Base-by-base conservation (phyloP, 1,140 invertebrate species). In the Drosophila kikkawai region DNA sequence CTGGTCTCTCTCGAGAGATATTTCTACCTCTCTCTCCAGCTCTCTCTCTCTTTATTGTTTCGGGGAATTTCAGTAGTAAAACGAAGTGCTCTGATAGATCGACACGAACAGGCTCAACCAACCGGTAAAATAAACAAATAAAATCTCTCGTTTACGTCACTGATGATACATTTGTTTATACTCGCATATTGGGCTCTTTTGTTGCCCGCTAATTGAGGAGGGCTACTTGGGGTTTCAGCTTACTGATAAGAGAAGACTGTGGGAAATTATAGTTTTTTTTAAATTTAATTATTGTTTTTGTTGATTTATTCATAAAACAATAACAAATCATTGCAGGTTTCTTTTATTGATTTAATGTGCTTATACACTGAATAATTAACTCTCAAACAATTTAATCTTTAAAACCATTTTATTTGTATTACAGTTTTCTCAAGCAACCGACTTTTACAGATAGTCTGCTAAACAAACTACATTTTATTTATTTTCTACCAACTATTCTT, bases 11-110 rank as follows among this genome's bases (percentile, higher is more conserved):
- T 8, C 7, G 6, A 29, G 19, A 55, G 51, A 22, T 22, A 55
- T 15, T 17, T 55, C 50, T 44, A 47, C 11, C 17, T 19, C 29
- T n/a, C 48, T 19, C 29, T 17, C 26, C 26, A 29, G 9, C 26
- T 32, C 15, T 15, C 4, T 12, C 44, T 42, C 53, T 53, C 15
- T 45, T 9, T 32, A 51, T 44, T 48, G n/a, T 45, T 48, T 42
- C 47, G 75, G 64, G 66, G 75, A 74, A 82, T 79, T 87, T 79
- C 53, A 67, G 61, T 12, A 42, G 19, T 59, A 55, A 47, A 71
- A 41, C 34, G 9, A 37, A 4, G 22, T 36, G 39, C 47, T 60
- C 58, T n/a, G 34, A 57, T 48, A 59, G 48, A 63, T 79, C 36
- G 12, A 19, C 47, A 42, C 32, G 32, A 50, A 32, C 58, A 26